phyloP scores from a whole-genome alignment of 2,797 vertebrate species.

The Yasuhikotakia modesta region DNA sequence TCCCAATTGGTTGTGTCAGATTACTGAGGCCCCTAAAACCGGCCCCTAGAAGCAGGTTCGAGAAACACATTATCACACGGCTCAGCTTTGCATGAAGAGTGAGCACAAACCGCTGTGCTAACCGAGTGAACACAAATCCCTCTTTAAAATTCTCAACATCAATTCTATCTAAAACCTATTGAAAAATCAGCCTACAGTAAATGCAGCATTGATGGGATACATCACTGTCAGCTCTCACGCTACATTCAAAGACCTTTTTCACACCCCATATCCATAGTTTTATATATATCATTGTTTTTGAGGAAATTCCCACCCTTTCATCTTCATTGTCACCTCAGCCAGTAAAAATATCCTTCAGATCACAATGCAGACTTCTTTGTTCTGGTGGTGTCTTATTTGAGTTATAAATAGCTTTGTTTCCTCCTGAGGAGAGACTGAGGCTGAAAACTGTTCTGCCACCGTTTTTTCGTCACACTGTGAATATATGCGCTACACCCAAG shows the following conservation, averaged over 20 bases:
- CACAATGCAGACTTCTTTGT: constrained; percentile 34
- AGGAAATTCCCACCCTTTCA: background rate
- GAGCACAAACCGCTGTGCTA: background rate
- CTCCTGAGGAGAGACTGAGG: constrained; percentile 18
- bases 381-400: constrained; percentile 16
- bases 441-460: constrained; percentile 12
- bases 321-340: constrained; percentile 9
- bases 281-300: background rate
- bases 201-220: background rate
- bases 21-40: background rate
- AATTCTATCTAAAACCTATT: background rate
- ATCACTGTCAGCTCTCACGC: too few relatives aligned
- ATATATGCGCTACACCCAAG: background rate
- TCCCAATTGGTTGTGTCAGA: background rate
- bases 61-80: background rate
- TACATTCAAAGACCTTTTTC: background rate
- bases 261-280: background rate
- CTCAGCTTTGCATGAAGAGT: background rate
- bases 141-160: background rate
- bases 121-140: background rate
- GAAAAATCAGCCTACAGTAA: background rate
- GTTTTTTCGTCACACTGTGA: constrained; percentile 28
- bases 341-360: constrained; percentile 26
- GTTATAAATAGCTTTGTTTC: constrained; percentile 50
- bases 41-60: background rate